A percentile compares a stretch with the other conserved stretches of the same genome.
phyloP scores from a whole-genome alignment of 2,797 vertebrate species.

The Myotis daubentonii region DNA sequence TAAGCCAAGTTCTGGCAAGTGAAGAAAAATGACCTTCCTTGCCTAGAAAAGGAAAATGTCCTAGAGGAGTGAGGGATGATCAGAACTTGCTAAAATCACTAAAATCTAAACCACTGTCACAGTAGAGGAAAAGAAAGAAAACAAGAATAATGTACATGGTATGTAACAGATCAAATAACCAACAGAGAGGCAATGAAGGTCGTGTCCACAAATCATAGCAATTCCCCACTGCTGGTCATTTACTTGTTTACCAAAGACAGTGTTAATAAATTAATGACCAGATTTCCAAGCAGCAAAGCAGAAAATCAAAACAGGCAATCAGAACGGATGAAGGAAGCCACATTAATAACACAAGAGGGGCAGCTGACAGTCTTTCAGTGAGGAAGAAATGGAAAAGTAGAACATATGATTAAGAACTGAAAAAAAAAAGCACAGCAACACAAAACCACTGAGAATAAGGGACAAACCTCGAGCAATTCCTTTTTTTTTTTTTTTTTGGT shows the following conservation, averaged over 20 bases:
- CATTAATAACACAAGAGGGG: background rate
- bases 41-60: background rate
- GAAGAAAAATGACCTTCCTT: constrained; percentile 3
- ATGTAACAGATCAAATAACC: background rate
- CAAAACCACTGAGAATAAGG: background rate
- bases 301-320: constrained; percentile 42
- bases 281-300: constrained; percentile 15
- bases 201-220: background rate
- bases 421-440: background rate
- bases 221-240: background rate
- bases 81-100: constrained; percentile 37
- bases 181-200: background rate
- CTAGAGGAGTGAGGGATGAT: background rate
- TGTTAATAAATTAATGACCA: constrained; percentile 24
- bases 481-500: background rate
- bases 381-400: constrained; percentile 5
- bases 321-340: background rate
- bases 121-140: background rate
- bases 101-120: background rate
- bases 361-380: background rate
- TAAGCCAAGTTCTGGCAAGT: background rate
- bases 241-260: background rate
- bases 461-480: background rate
- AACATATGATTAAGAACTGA: background rate
- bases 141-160: background rate